phyloP scores from a whole-genome alignment of 2,888 invertebrate genomes.

The Melipona beecheii region DNA sequence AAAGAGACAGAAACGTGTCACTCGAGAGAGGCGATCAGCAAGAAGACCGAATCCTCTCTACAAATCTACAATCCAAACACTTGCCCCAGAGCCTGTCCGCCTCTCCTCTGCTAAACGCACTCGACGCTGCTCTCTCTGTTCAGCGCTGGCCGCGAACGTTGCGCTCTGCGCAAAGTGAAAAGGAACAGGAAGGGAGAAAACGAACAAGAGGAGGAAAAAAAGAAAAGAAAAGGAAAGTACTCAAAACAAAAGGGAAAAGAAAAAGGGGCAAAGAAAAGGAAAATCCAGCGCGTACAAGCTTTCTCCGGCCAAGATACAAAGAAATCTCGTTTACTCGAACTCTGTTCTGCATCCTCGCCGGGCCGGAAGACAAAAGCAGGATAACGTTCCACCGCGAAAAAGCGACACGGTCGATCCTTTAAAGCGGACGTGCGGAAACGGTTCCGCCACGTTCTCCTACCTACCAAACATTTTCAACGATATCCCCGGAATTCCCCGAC shows the following conservation, averaged over 20 bases:
- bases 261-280: background rate
- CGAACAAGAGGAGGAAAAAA: too few relatives aligned
- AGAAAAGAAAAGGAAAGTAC: background rate
- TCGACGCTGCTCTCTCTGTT: conserved; percentile 26
- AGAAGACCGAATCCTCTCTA: conserved; percentile 2
- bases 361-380: conserved; percentile 50
- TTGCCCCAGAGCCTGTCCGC: background rate
- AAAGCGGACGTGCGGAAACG: conserved; percentile 64
- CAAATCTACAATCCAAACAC: background rate
- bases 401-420: conserved; percentile 64
- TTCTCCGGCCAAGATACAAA: conserved; percentile 30
- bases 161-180: conserved; percentile 10
- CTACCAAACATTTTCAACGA: background rate
- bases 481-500: conserved; percentile 35
- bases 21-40: background rate
- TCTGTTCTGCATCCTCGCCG: conserved; percentile 38
- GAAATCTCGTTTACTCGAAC: conserved; percentile 50
- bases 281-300: conserved; percentile 36
- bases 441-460: background rate
- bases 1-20: background rate
- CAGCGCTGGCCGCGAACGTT: conserved; percentile 8
- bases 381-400: conserved; percentile 48
- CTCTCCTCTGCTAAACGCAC: conserved; percentile 12
- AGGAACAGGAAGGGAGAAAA: background rate
- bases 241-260: too few relatives aligned